These are phyloP conservation scores for Ips nitidus DNA, from an alignment of 1,140 invertebrate genomes.

Conservation along the genomic window DNA sequence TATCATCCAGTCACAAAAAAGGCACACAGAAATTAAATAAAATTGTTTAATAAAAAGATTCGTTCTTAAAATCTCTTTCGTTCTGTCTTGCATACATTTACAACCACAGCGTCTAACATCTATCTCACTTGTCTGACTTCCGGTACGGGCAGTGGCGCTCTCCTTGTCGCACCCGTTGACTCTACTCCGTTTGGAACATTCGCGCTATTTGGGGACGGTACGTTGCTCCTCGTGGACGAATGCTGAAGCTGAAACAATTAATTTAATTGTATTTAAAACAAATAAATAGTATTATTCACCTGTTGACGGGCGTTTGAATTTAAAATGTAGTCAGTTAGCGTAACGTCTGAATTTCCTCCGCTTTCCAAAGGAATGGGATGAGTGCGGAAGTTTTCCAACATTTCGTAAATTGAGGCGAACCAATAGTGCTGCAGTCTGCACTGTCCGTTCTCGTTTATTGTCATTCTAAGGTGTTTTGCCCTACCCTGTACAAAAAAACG, in stretches of 20 bases:
- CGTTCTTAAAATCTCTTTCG: no score
- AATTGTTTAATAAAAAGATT: background rate
- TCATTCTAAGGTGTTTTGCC: slow-evolving; percentile 87
- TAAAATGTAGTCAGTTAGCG: slow-evolving; percentile 91
- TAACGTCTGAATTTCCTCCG: slow-evolving; percentile 94
- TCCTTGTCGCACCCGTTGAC: slow-evolving; percentile 26
- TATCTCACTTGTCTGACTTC: slow-evolving; percentile 54
- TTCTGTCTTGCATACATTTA: background rate
- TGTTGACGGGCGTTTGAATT: slow-evolving; percentile 55
- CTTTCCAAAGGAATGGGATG: slow-evolving; percentile 97
- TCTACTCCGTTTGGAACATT: background rate
- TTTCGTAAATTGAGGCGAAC: slow-evolving; percentile 94
- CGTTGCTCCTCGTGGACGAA: slow-evolving; percentile 17
- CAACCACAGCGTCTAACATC: slow-evolving; percentile 34
- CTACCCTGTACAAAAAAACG: slow-evolving; percentile 57
- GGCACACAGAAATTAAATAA: no score
- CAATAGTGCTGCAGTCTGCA: slow-evolving; percentile 96
- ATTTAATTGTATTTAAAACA: background rate
- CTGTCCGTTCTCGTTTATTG: slow-evolving; percentile 86
- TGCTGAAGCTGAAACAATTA: slow-evolving; percentile 34
- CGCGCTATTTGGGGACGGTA: slow-evolving; percentile 26
- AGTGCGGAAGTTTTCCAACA: slow-evolving; percentile 93
- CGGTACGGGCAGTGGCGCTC: slow-evolving; percentile 46
- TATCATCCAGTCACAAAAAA: no score
- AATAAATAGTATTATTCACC: slow-evolving; percentile 5